Base-by-base conservation (phyloP, 2,888 invertebrate species). In the Chelonus formosanus region DNA sequence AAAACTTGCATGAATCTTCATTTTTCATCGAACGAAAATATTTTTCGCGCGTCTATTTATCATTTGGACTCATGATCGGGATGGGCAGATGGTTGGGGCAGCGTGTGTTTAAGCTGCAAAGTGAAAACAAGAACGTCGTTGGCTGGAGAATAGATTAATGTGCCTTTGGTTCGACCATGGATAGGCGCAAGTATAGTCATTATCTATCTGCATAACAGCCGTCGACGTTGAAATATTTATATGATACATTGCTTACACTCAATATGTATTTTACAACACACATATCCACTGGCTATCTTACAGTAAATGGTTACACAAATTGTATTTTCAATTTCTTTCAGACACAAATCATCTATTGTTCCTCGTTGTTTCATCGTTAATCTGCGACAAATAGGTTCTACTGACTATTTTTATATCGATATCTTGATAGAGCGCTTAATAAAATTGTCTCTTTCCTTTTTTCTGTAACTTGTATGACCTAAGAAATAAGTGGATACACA, bases 191-290 rank as follows among this genome's bases (percentile, higher is more conserved):
- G 60, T 35, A 47, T 60, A 60, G 60, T 50, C 52, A 60, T 60
- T 60, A 60, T 60, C 47, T 58, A 58, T 58, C 60, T 52, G 60
- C 43, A 60, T 60, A 60, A 60, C 50, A 35, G 20, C 8, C 56
- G 56, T 32, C 44, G 40, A 60, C 60, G 60, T 60, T 52, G 52
- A 60, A 60, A 60, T 60, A 52, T 60, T 50, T 50, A 10, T 47
- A 59, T 60, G 60, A 60, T 60, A 8, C 40, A 60, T 60, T 60
- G 40, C 60, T n/a, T 50, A 60, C 32, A 60, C 60, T 60, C 55
- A 36, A 20, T 34, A 50, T 43, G n/a, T 59, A 34, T 8, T 45
- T 36, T 10, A 34, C 35, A 34, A 10, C 40, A 55, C 34, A 35
- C 34, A 55, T 48, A 48, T 10, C n/a, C 20, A 48, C 36, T 10